A percentile compares a stretch with the other conserved stretches of the same genome.
Conservation (phyloP, 2,113 vertebrate species). For the Phocoena phocoena region DNA sequence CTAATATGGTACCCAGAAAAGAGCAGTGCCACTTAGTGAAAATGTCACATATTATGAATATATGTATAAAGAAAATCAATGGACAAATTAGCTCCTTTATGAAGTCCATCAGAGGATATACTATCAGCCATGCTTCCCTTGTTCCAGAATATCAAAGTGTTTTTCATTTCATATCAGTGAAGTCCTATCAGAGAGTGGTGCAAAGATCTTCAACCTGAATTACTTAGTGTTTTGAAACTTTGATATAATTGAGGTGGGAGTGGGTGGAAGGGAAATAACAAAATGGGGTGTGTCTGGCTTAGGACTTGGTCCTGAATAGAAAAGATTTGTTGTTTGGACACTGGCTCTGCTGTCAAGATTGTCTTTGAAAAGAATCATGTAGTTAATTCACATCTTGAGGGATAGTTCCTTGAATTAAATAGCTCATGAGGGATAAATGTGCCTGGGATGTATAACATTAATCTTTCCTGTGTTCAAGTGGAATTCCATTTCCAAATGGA, state of each 20-base stretch:
- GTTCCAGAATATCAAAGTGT: slow-evolving; percentile 41
- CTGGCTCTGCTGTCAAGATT: background rate
- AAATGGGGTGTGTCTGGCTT: background rate
- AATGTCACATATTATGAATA: slow-evolving; percentile 80
- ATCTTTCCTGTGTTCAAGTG: background rate
- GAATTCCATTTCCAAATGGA: background rate
- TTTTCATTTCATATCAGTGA: slow-evolving; percentile 58
- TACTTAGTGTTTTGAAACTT: slow-evolving; percentile 50
- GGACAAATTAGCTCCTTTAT: slow-evolving; percentile 67
- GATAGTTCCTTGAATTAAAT: slow-evolving; percentile 4
- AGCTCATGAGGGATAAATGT: background rate
- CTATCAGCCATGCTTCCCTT: slow-evolving; percentile 26
- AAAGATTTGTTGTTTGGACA: background rate
- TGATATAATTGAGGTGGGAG: background rate
- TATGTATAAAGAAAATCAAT: slow-evolving; percentile 78
- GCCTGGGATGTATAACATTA: background rate
- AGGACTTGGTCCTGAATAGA: background rate
- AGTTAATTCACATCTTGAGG: background rate
- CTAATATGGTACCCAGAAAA: slow-evolving; percentile 84
- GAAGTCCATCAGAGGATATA: background rate
- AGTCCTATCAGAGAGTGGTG: slow-evolving; percentile 46
- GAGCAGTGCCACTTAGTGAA: slow-evolving; percentile 83
- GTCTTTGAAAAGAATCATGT: background rate
- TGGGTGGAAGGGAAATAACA: background rate
- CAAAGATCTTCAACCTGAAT: slow-evolving; percentile 57